Base-by-base conservation (phyloP, 1,140 invertebrate species). In the Lutraria rhynchaena region DNA sequence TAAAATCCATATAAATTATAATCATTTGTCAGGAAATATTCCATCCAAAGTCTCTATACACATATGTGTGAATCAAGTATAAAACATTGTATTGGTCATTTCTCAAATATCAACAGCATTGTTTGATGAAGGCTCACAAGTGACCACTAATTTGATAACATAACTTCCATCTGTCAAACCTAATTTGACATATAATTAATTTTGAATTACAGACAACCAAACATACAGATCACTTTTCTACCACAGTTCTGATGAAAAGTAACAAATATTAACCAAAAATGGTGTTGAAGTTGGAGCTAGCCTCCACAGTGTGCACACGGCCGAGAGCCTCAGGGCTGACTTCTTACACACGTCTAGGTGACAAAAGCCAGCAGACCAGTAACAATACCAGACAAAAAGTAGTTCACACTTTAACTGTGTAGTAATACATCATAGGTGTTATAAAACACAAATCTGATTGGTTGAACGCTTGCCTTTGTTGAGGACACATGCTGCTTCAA, bases 381-480 rank as follows among this genome's bases (percentile, higher is more conserved):
- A 27, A 67, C 63, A 67, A 67, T 67, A 67, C 63, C 29, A 37
- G 27, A 67, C 63, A 67, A 41, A 67, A 67, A 67, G 41, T 67
- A 67, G 63, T 67, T 67, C 63, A 67, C 63, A 67, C 63, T 41
- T 67, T 46, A 4, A 37, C 63, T 41, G 44, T 29, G 63, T 67
- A 67, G 63, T 67, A 67, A 51, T 67, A 67, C 63, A 67, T 67
- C 63, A 67, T 49, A 67, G 63, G 63, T 67, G 63, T 67, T 29
- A 24, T 37, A 67, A 67, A 67, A 67, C 63, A 67, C 63, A 67
- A 46, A 67, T 49, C 24, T 67, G 63, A 67, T 49, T 67, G 63
- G 63, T 24, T 27, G 37, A 41, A 67, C 49, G 0, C 13, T 31
- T 67, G 63, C 27, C 63, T 27, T 41, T 67, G 63, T 67, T 24